A percentile compares a stretch with the other conserved stretches of the same genome.
phyloP scores from a whole-genome alignment of 2,888 invertebrate genomes.

The Eupithecia inturbata region DNA sequence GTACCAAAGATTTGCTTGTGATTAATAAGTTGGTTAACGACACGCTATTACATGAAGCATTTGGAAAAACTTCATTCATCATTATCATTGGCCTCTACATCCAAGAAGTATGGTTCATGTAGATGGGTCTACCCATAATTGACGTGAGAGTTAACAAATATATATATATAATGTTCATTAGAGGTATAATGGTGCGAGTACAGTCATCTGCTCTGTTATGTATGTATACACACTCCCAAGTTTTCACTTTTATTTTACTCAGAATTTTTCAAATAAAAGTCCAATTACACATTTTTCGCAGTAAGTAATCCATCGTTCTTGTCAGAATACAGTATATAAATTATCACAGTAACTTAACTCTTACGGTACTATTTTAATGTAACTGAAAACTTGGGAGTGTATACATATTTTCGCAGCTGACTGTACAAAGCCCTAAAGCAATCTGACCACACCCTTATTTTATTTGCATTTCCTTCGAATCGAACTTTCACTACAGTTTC shows the following conservation, averaged over 20 bases:
- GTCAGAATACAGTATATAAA: no score
- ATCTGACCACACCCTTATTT: conserved; percentile 26
- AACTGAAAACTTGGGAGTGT: no score
- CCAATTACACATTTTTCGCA: no score
- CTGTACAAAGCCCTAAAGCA: conserved; percentile 26
- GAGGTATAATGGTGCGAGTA: not conserved
- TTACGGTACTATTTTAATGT: no score
- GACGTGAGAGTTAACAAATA: not conserved
- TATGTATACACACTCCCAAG: no score
- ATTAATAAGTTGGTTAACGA: conserved; percentile 37
- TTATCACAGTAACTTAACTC: no score
- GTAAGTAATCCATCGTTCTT: no score
- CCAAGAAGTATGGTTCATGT: not conserved
- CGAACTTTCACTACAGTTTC: conserved; percentile 36
- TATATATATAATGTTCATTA: not conserved
- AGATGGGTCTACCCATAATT: not conserved
- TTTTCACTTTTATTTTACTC: no score
- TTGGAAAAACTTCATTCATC: not conserved
- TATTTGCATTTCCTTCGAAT: conserved; percentile 31
- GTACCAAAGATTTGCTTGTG: conserved; percentile 36
- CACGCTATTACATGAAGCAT: conserved; percentile 22
- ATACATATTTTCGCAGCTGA: no score
- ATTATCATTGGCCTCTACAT: not conserved
- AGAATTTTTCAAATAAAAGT: no score
- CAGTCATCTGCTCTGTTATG: no score